phyloP scores from a whole-genome alignment of 2,888 invertebrate genomes.

The Cerastoderma edule region DNA sequence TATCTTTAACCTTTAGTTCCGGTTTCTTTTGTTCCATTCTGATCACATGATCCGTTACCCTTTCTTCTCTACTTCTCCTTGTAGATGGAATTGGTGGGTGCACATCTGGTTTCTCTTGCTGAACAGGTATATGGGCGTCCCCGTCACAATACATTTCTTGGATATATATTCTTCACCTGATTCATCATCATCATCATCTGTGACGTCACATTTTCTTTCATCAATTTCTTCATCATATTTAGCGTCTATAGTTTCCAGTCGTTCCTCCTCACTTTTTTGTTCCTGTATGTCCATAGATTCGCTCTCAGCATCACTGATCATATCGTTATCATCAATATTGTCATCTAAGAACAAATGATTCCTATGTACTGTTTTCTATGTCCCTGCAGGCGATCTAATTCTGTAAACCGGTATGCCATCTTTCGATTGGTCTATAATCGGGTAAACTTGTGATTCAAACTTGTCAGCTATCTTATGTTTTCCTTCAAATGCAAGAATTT shows the following conservation, averaged over 20 bases:
- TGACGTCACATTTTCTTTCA: not conserved
- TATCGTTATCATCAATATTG: not conserved
- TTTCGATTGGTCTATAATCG: constrained; percentile 8
- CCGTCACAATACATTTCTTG: not conserved
- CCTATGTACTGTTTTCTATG: constrained; percentile 1
- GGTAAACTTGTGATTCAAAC: not conserved
- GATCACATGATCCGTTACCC: not conserved
- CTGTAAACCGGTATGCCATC: constrained; percentile 1
- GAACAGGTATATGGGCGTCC: constrained; percentile 9
- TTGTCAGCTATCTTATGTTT: constrained; percentile 20
- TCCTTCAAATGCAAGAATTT: not conserved
- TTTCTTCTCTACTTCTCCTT: not conserved
- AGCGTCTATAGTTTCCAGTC: not conserved
- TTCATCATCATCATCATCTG: not conserved
- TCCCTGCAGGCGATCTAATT: not conserved
- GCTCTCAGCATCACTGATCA: too few relatives aligned
- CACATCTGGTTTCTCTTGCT: not conserved
- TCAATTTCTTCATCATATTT: not conserved
- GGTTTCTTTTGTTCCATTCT: not conserved
- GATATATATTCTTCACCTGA: not conserved
- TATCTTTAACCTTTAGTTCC: not conserved
- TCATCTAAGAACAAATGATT: not conserved
- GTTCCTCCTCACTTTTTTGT: not conserved
- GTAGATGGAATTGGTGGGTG: not conserved
- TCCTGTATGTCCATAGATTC: too few relatives aligned